Conservation (phyloP, 2,888 invertebrate genomes). For the Thecophora atra region DNA sequence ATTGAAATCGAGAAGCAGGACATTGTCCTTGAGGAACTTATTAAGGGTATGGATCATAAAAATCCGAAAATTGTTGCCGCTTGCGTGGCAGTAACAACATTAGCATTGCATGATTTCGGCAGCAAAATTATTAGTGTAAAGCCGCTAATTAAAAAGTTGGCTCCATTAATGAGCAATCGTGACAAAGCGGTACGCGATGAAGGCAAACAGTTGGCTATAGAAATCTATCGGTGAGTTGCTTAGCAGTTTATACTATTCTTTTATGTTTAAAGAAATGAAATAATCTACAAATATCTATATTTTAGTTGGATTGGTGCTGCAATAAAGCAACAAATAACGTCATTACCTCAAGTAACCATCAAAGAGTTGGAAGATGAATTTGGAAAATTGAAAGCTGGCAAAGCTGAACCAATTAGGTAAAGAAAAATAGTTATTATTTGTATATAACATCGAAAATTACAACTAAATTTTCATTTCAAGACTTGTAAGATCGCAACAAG, state of each 20-base stretch:
- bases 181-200: slow-evolving; percentile 94
- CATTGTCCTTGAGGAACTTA: slow-evolving; percentile 85
- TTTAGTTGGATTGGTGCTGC: slow-evolving; percentile 84
- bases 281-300: background rate
- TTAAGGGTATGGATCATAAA: slow-evolving; percentile 94
- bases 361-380: slow-evolving; percentile 91
- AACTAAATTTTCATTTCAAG: slow-evolving; percentile 45
- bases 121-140: slow-evolving; percentile 90
- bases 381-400: slow-evolving; percentile 71
- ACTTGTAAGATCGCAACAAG: slow-evolving; percentile 65
- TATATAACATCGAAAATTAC: no score
- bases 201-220: slow-evolving; percentile 88
- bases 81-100: slow-evolving; percentile 79
- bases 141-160: slow-evolving; percentile 87
- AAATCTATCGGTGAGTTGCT: slow-evolving; percentile 81
- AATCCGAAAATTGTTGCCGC: slow-evolving; percentile 95
- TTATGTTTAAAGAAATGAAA: background rate
- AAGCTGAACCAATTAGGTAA: slow-evolving; percentile 61
- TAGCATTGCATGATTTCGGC: slow-evolving; percentile 89
- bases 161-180: slow-evolving; percentile 85
- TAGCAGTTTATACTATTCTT: background rate
- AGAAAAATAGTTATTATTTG: no score
- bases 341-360: slow-evolving; percentile 88
- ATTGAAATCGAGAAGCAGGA: slow-evolving; percentile 97
- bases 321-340: slow-evolving; percentile 83